phyloP scores from a whole-genome alignment of 2,888 invertebrate species.

The Catocala nupta region DNA sequence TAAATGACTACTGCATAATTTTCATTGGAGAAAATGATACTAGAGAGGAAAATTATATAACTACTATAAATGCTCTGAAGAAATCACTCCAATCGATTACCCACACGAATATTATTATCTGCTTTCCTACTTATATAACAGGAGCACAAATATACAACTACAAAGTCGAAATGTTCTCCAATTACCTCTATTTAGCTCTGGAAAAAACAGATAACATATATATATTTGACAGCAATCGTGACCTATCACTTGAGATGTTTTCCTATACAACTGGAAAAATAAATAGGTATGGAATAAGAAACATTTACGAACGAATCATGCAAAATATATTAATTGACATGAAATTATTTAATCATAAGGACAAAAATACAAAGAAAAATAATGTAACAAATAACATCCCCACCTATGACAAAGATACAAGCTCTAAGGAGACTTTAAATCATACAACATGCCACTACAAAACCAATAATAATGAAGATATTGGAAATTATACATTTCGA shows the following conservation, averaged over 20 bases:
- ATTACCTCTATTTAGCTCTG: slow-evolving; percentile 5
- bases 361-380: too few species aligned
- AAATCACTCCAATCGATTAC: slow-evolving; percentile 5
- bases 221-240: slow-evolving; percentile 10
- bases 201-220: slow-evolving; percentile 2
- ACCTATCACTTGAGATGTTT: slow-evolving; percentile 4
- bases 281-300: too few species aligned
- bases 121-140: slow-evolving; percentile 12
- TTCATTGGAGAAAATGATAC: slow-evolving; percentile 17
- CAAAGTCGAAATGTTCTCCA: slow-evolving; percentile 11
- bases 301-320: too few species aligned
- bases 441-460: too few species aligned
- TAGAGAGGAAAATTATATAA: neutral
- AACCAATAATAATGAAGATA: too few species aligned
- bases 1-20: slow-evolving; percentile 16
- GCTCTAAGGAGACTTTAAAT: too few species aligned
- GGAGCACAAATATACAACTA: slow-evolving; percentile 12
- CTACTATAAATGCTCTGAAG: neutral
- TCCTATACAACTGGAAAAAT: too few species aligned
- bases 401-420: too few species aligned
- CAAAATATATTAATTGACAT: too few species aligned
- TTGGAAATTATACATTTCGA: too few species aligned
- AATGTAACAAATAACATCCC: too few species aligned
- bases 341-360: too few species aligned
- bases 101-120: slow-evolving; percentile 17